Base-by-base conservation (phyloP, 2,797 vertebrate species). In the Neosalanx taihuensis region DNA sequence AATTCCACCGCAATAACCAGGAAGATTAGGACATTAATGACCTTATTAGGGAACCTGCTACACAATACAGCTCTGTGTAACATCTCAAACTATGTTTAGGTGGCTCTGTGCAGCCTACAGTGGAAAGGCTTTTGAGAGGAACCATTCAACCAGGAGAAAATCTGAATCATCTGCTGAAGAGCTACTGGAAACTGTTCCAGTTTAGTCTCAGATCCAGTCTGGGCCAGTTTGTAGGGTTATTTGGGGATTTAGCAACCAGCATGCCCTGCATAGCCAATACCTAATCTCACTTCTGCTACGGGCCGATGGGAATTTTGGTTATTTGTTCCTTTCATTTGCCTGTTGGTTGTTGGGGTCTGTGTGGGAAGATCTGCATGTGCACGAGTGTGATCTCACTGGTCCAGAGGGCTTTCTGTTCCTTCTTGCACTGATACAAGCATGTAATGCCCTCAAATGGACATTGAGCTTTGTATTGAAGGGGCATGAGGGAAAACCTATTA, bases 121-220 rank as follows among this genome's bases (percentile, higher is more conserved):
- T 60, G 58, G 58, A 60, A 26, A 26, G 58, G 29, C 23, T 12
- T 60, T 23, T 20, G 18, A n/a, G 51, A 7, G 58, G 58, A 60
- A 60, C 58, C 1, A 20, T 30, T 46, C 18, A 15, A 13, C 13
- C 10, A 62, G 33, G 9, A 20, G 37, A 12, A 23, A 61, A 0
- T 31, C 51, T 86, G 85, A 85, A 70, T 88, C 85, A 85, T n/a
- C 49, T 30, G 31, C 66, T n/a, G 33, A 58, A 67, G 74, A 15
- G 17, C 74, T 77, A 10, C 59, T 56, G 80, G 73, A 80, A 83
- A 79, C 60, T 67, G 67, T 72, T 49, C 31, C 56, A 46, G 58
- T 29, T 30, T 29, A 79, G 64, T 59, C 66, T 46, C 41, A 13
- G 1, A 3, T 46, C 41, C 41, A 46, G 41, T 46, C 7, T 46